phyloP scores from a whole-genome alignment of 2,797 vertebrate genomes.

The Dendrocincla tyrannina region DNA sequence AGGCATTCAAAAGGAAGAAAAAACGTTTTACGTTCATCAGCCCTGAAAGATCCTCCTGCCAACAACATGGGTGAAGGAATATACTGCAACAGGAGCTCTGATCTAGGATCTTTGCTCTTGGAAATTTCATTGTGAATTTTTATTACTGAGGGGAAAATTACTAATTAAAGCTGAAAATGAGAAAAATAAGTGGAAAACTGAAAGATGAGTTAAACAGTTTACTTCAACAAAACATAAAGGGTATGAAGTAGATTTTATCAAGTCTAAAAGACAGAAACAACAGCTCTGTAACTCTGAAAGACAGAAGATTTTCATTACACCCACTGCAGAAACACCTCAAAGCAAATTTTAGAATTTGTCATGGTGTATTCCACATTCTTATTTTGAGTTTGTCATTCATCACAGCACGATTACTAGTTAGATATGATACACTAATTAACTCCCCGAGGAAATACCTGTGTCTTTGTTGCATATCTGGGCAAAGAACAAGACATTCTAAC shows the following conservation, averaged over 20 bases:
- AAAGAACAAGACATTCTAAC: constrained; percentile 49
- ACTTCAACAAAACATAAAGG: constrained; percentile 6
- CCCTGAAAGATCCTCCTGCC: not conserved
- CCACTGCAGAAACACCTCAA: constrained; percentile 44
- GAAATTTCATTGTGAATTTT: not conserved
- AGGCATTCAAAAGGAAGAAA: not conserved
- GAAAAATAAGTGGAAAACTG: not conserved
- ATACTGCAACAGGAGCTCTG: not conserved
- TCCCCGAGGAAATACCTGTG: constrained; percentile 47
- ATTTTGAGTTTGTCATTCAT: constrained; percentile 63
- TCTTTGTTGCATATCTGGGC: constrained; percentile 41
- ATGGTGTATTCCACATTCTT: constrained; percentile 30
- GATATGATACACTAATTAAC: constrained; percentile 56
- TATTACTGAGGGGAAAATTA: not conserved
- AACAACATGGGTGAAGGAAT: not conserved
- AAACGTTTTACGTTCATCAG: not conserved
- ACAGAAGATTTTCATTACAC: constrained; percentile 41
- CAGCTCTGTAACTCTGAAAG: constrained; percentile 16
- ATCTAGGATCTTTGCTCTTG: not conserved
- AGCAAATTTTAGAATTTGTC: constrained; percentile 51
- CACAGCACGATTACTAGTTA: constrained; percentile 30
- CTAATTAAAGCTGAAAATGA: constrained; percentile 1
- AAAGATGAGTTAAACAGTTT: constrained; percentile 2
- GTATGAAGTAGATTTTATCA: not conserved
- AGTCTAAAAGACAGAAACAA: not conserved